These are phyloP conservation scores for Heliconius hewitsoni DNA, from an alignment of 1,140 invertebrate species.

Conservation along the genomic window DNA sequence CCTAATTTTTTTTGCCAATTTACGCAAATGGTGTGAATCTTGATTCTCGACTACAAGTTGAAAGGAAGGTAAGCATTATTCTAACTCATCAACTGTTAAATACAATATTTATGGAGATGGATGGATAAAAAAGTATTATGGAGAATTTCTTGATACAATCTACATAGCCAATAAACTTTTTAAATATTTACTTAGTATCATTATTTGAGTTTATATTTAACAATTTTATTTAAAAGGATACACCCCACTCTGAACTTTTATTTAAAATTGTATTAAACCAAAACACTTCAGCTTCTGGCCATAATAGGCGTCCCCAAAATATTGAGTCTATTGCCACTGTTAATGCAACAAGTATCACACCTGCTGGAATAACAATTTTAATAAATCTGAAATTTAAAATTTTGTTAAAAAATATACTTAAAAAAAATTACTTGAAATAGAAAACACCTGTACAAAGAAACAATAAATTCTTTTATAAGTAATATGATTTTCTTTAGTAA, in stretches of 20 bases:
- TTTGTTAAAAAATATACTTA: not conserved
- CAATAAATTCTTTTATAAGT: not conserved
- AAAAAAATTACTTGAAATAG: not conserved
- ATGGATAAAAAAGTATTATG: too few relatives aligned
- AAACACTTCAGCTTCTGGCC: constrained; percentile 99
- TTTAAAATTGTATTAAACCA: constrained; percentile 98
- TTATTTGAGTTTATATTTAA: not conserved
- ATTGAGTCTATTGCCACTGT: constrained; percentile 94
- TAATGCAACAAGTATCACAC: constrained; percentile 85
- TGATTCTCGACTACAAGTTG: too few relatives aligned
- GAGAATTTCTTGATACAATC: too few relatives aligned
- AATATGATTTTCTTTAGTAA: not conserved
- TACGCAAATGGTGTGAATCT: too few relatives aligned
- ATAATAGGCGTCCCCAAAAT: constrained; percentile 94
- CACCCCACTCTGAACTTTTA: constrained; percentile 97
- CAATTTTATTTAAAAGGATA: constrained; percentile 87
- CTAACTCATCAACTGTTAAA: too few relatives aligned
- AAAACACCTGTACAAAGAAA: not conserved
- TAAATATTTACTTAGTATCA: not conserved
- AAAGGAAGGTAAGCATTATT: too few relatives aligned
- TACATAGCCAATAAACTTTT: too few relatives aligned
- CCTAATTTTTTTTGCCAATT: too few relatives aligned
- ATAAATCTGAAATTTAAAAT: constrained; percentile 83
- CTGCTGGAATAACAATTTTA: constrained; percentile 87
- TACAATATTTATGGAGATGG: too few relatives aligned